phyloP scores from a whole-genome alignment of 2,888 invertebrate genomes.

The Hoplodrina ambigua region DNA sequence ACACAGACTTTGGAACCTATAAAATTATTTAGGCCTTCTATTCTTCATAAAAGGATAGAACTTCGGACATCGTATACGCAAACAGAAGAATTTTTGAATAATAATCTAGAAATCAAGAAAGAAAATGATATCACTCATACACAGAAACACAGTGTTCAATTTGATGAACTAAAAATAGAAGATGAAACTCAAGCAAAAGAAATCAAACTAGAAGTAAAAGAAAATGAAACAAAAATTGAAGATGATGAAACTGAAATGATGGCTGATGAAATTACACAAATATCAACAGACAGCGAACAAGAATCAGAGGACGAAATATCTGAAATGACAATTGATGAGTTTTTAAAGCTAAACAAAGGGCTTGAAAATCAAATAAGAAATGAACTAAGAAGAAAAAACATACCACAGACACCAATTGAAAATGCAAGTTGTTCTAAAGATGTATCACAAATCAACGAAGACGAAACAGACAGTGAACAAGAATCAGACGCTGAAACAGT shows the following conservation, averaged over 20 bases:
- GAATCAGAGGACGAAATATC: background rate
- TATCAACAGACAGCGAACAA: background rate
- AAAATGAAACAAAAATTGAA: background rate
- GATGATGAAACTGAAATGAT: background rate
- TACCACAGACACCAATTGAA: slow-evolving; percentile 9
- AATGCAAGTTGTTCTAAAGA: background rate
- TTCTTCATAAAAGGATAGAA: background rate
- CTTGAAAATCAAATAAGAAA: slow-evolving; percentile 6
- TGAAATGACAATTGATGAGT: slow-evolving; percentile 12
- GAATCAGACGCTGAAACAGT: background rate
- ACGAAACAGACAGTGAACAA: background rate
- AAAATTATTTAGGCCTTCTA: background rate
- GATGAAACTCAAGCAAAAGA: background rate
- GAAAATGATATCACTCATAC: background rate
- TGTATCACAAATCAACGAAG: background rate
- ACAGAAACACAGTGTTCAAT: background rate
- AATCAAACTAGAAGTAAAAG: background rate
- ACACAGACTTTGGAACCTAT: slow-evolving; percentile 28
- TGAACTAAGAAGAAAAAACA: background rate
- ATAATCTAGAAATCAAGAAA: background rate
- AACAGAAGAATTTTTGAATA: slow-evolving; percentile 9
- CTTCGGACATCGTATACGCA: slow-evolving; percentile 8
- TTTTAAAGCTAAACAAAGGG: background rate
- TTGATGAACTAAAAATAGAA: slow-evolving; percentile 5
- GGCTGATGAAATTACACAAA: background rate